phyloP scores from a whole-genome alignment of 2,113 vertebrate species.

The Psophia crepitans region DNA sequence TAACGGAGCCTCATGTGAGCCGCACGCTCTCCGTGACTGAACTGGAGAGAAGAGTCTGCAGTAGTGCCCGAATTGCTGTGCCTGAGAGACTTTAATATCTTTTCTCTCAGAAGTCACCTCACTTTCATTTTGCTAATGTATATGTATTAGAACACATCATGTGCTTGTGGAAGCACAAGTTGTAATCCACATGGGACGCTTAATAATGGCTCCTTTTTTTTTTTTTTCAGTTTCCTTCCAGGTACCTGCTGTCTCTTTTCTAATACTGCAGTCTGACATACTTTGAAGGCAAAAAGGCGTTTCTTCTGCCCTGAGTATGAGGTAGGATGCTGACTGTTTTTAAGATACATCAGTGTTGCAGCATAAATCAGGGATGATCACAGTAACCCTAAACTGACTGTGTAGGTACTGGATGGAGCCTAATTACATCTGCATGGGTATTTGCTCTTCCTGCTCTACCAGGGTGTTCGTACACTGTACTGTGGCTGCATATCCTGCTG shows the following conservation, averaged over 20 bases:
- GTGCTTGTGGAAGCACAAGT: neutral
- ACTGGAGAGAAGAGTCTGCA: neutral
- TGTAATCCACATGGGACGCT: neutral
- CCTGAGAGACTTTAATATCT: neutral
- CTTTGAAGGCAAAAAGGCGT: neutral
- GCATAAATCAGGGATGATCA: neutral
- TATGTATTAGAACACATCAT: neutral
- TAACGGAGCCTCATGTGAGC: neutral
- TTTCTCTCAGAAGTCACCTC: neutral
- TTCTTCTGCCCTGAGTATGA: neutral
- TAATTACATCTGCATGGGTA: neutral
- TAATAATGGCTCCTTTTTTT: neutral
- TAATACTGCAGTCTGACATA: neutral
- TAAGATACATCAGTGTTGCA: neutral
- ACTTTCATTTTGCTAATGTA: neutral
- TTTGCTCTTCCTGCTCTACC: neutral
- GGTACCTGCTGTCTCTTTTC: neutral
- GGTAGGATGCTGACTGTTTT: neutral
- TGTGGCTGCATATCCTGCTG: neutral
- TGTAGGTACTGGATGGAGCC: neutral
- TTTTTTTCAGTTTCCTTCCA: neutral
- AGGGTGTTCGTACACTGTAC: neutral
- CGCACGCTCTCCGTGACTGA: neutral
- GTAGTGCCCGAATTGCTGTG: fast-evolving
- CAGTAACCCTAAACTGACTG: neutral